Conservation (phyloP, 2,113 vertebrate genomes). For the Melanerpes formicivorus region DNA sequence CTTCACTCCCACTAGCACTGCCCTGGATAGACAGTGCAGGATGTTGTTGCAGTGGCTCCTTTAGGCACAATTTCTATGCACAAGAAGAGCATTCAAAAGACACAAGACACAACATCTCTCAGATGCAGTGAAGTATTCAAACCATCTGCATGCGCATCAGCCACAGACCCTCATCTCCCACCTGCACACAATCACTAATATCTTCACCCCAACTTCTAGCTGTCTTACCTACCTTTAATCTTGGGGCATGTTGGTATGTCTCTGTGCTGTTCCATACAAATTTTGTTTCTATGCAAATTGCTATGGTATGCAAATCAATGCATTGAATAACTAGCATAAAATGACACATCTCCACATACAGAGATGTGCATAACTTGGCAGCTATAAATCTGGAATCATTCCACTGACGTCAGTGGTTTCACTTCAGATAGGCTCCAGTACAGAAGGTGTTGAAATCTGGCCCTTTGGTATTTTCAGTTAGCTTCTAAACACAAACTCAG, state of each 20-base stretch:
- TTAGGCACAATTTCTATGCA: background rate
- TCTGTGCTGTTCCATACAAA: background rate
- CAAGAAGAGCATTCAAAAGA: background rate
- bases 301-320: slow-evolving; percentile 49
- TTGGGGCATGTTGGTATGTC: background rate
- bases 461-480: slow-evolving; percentile 40
- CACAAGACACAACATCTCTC: too few species aligned
- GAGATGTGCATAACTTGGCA: slow-evolving; percentile 67
- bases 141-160: background rate
- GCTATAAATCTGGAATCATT: slow-evolving; percentile 58
- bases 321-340: slow-evolving; percentile 59
- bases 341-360: slow-evolving; percentile 19
- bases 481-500: slow-evolving; percentile 21
- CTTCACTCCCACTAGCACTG: background rate
- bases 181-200: background rate
- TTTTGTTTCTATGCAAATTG: slow-evolving; percentile 7
- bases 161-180: background rate
- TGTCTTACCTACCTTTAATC: background rate
- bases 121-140: background rate
- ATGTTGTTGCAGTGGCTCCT: background rate
- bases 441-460: slow-evolving; percentile 39
- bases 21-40: background rate
- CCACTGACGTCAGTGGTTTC: slow-evolving; percentile 65
- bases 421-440: slow-evolving; percentile 26
- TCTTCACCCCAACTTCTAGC: background rate